Percentiles rank a stretch among this genome's conserved stretches.
Conservation (phyloP, 1,140 invertebrate species). For the Odontomachus brunneus region DNA sequence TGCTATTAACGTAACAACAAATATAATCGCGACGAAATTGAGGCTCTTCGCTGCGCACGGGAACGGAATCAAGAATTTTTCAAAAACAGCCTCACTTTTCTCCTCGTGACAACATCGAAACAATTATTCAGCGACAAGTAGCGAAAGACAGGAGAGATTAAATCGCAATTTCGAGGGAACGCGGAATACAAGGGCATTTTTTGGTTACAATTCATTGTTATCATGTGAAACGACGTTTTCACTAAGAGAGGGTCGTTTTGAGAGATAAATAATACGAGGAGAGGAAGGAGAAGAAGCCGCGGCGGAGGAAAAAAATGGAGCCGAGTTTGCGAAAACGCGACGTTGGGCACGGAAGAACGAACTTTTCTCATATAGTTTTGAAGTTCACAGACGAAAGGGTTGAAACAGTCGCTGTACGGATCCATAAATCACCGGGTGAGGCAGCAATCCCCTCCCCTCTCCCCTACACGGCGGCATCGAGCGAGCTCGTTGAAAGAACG, state of each 20-base stretch:
- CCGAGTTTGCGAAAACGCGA: slow-evolving; percentile 10
- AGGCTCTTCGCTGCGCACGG: too few species aligned
- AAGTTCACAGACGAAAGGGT: slow-evolving; percentile 45
- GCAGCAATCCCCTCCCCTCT: slow-evolving; percentile 43
- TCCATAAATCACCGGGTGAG: slow-evolving; percentile 53
- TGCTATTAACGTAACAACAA: neutral
- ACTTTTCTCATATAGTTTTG: slow-evolving; percentile 45
- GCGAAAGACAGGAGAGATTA: neutral
- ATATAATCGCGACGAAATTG: too few species aligned
- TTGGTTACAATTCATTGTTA: neutral
- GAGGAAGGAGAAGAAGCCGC: neutral
- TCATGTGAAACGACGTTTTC: neutral
- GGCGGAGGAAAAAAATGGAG: slow-evolving; percentile 16
- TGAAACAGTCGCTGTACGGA: slow-evolving; percentile 41
- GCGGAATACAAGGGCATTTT: neutral
- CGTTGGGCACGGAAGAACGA: neutral
- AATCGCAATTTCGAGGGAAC: neutral
- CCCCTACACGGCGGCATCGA: slow-evolving; percentile 25
- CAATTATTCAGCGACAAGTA: neutral
- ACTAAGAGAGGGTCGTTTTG: neutral
- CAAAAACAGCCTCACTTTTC: too few species aligned
- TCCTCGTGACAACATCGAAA: neutral
- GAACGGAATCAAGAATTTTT: too few species aligned
- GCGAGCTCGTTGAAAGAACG: slow-evolving; percentile 60
- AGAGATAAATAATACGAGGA: neutral